Evolutionary conservation across 1,140 invertebrate genomes (phyloP), one percentile per base, ranked within the genome.

Genomic region (Ridgeia piscesae): DNA sequence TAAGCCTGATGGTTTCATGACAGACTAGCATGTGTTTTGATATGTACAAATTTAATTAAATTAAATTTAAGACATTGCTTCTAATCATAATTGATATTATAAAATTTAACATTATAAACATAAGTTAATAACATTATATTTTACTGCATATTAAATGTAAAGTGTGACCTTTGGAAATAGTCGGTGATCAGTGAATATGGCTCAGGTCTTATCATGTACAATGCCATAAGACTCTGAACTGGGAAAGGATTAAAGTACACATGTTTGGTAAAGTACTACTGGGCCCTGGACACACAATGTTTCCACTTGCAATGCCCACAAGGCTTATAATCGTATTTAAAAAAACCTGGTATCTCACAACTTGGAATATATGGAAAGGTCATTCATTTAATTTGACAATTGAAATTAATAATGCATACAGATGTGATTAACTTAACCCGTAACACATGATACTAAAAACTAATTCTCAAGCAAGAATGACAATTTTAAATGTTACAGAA

Each of bases 281-380:
- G 94, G 94, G n/a, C 94, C 94, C 94, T 94, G 93, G 31, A 91
- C 33, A 90, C 2, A 34, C 17, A 21, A 90, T 4, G 33, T 90
- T 2, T 90, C n/a, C 35, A 90, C 89, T 2, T 17, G 35, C n/a
- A 33, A 90, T 21, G 33, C 33, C 17, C n/a, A n/a, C n/a, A n/a
- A n/a, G 27, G 2, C 58, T 77, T 21, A 21, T 27, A 77, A 17
- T 77, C 17, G 11, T 77, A 21, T 77, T n/a, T 2, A 77, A 77
- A 77, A 77, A 27, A 4, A 77, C 27, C 17, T 0, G 27, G 27
- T 77, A 21, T 77, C 58, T 77, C 11, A 77, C 17, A 77, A 21
- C 11, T 77, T 27, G 58, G 58, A 31, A 21, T 50, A 31, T 21
- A 21, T 77, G 58, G 58, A 77, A 77, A 77, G 4, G 42, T 42